phyloP scores from a whole-genome alignment of 2,888 invertebrate species.

The Campoletis raptor region DNA sequence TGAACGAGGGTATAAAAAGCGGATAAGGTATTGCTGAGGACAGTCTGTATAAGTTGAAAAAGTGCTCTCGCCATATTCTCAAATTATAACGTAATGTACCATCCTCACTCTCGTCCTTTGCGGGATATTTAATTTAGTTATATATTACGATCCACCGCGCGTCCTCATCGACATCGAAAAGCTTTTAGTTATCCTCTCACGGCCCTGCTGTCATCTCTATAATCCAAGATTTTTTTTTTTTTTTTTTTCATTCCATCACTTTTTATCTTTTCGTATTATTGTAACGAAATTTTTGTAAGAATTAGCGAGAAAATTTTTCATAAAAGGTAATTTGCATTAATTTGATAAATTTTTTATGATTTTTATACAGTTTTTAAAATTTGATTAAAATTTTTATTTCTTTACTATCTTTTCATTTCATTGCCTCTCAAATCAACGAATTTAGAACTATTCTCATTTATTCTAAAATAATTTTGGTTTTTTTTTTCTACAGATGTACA shows the following conservation, averaged over 20 bases:
- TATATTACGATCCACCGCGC: conserved; percentile 56
- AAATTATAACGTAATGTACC: conserved; percentile 37
- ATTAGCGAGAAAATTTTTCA: not conserved
- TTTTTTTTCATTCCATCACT: conserved; percentile 9
- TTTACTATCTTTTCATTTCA: not conserved
- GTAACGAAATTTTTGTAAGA: not conserved
- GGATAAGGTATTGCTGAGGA: conserved; percentile 21
- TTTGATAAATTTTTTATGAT: not conserved
- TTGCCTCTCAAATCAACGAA: not conserved
- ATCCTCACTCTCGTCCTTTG: conserved; percentile 47
- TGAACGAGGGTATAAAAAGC: not conserved
- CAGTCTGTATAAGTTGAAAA: conserved; percentile 28
- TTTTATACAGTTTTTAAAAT: not conserved
- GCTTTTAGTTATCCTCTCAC: conserved; percentile 62
- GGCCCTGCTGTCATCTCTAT: conserved; percentile 39
- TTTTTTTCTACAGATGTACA: conserved; percentile 85
- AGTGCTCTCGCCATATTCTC: conserved; percentile 41
- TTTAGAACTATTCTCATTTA: not conserved
- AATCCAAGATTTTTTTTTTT: conserved; percentile 52
- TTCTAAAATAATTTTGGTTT: not conserved
- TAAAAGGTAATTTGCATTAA: not conserved
- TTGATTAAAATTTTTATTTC: not conserved
- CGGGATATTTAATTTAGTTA: conserved; percentile 61
- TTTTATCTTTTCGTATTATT: not conserved
- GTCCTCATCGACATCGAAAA: conserved; percentile 65